A percentile compares a stretch with the other conserved stretches of the same genome.
phyloP scores from a whole-genome alignment of 2,888 invertebrate species.

The Drosophila peninsularis region DNA sequence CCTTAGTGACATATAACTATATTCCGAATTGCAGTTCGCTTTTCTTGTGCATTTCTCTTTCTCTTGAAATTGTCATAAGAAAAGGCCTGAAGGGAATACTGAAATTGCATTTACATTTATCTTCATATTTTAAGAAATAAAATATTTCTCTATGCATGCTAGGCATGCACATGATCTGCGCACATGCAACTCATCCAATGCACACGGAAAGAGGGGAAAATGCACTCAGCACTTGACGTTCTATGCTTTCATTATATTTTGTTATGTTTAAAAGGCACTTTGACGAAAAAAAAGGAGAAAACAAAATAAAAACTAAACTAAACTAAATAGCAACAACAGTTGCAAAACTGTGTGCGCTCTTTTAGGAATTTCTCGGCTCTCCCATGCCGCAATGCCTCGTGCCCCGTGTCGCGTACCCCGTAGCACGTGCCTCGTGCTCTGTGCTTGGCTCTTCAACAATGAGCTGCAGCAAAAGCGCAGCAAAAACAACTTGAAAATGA shows the following conservation, averaged over 20 bases:
- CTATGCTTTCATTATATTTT: conserved; percentile 41
- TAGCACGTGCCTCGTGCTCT: neutral
- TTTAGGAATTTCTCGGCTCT: conserved; percentile 29
- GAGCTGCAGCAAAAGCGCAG: conserved; percentile 40
- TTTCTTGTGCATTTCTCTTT: neutral
- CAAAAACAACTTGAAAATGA: conserved; percentile 67
- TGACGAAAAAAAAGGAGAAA: conserved; percentile 36
- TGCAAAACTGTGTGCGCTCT: conserved; percentile 42
- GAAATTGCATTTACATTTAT: neutral
- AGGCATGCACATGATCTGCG: conserved; percentile 23
- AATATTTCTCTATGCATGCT: conserved; percentile 12
- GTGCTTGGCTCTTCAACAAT: conserved; percentile 41
- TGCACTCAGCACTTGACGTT: conserved; percentile 35
- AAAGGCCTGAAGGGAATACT: neutral
- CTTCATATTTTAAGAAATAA: neutral
- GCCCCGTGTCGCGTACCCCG: too few species aligned
- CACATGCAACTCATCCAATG: conserved; percentile 19
- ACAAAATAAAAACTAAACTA: conserved; percentile 46
- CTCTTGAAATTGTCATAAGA: neutral
- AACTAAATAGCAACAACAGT: conserved; percentile 71
- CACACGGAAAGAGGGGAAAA: conserved; percentile 1
- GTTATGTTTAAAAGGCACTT: conserved; percentile 55
- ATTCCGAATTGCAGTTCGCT: neutral
- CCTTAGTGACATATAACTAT: neutral
- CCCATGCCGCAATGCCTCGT: neutral